These are phyloP conservation scores for Anodontia alba DNA, from an alignment of 2,888 invertebrate genomes.

Conservation along the genomic window DNA sequence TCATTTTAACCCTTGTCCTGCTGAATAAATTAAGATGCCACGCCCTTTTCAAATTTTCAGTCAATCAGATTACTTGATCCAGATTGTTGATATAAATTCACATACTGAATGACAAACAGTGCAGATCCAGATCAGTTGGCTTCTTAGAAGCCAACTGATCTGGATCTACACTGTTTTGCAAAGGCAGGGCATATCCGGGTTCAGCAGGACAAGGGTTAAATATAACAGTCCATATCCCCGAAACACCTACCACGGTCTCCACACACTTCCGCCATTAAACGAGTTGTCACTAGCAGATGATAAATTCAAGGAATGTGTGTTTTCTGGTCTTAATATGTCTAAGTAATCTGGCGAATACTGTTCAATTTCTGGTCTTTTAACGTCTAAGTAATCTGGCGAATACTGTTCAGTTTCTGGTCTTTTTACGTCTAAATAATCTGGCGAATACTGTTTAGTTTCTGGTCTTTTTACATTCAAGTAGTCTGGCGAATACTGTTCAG, in stretches of 20 bases:
- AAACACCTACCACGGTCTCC: slow-evolving; percentile 4
- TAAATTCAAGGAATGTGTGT: not conserved
- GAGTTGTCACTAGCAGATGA: not conserved
- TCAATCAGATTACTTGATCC: too few relatives aligned
- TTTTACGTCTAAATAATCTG: not conserved
- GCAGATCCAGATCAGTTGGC: too few relatives aligned
- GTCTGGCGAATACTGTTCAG: not conserved
- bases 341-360: not conserved
- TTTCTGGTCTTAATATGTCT: not conserved
- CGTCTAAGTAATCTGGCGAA: not conserved
- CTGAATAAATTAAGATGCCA: too few relatives aligned
- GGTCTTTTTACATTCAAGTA: not conserved
- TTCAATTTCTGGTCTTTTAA: not conserved
- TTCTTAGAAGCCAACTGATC: too few relatives aligned
- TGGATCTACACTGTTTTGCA: too few relatives aligned
- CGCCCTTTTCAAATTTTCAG: too few relatives aligned
- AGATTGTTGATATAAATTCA: too few relatives aligned
- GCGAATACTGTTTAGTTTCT: not conserved
- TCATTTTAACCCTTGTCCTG: too few relatives aligned
- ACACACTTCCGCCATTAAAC: not conserved
- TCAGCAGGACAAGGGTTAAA: too few relatives aligned
- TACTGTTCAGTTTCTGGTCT: not conserved
- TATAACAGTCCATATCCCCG: too few relatives aligned
- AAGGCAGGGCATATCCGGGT: too few relatives aligned
- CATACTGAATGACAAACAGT: too few relatives aligned